A percentile compares a stretch with the other conserved stretches of the same genome.
Conservation (phyloP, 1,140 invertebrate species). For the Microplitis mediator region DNA sequence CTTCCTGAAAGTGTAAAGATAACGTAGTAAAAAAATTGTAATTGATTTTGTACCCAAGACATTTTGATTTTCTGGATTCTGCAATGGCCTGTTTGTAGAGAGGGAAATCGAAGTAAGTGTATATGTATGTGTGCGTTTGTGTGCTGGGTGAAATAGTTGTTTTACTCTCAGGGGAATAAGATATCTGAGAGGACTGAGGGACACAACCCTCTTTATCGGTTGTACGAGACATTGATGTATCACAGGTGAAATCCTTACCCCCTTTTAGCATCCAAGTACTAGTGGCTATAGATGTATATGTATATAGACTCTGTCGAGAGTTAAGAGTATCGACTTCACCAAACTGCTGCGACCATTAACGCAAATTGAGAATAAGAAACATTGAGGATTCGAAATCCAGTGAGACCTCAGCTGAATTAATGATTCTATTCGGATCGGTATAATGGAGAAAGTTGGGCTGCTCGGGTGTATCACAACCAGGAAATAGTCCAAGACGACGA, state of each 20-base stretch:
- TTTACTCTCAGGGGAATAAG: constrained; percentile 23
- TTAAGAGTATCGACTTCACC: constrained; percentile 1
- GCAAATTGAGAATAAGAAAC: constrained; percentile 42
- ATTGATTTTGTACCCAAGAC: constrained; percentile 23
- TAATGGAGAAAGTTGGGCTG: constrained; percentile 39
- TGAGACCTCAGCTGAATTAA: constrained; percentile 31
- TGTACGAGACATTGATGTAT: constrained; percentile 44
- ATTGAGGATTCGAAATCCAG: constrained; percentile 19
- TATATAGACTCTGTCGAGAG: neutral
- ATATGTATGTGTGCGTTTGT: neutral
- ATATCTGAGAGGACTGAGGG: neutral
- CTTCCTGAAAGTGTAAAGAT: constrained; percentile 4
- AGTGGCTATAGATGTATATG: neutral
- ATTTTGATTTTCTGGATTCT: constrained; percentile 9
- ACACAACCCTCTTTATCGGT: constrained; percentile 28
- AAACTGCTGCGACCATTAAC: constrained; percentile 32
- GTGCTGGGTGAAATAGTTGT: constrained; percentile 22
- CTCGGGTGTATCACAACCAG: constrained; percentile 10
- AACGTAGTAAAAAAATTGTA: neutral
- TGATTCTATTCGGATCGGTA: constrained; percentile 37
- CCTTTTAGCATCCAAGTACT: constrained; percentile 30
- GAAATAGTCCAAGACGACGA: constrained; percentile 25
- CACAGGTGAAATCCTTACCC: constrained; percentile 43
- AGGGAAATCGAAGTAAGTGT: neutral
- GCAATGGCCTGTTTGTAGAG: neutral